Evolutionary conservation across 2,113 vertebrate species (phyloP).

Genomic region (Melospiza melodia): DNA sequence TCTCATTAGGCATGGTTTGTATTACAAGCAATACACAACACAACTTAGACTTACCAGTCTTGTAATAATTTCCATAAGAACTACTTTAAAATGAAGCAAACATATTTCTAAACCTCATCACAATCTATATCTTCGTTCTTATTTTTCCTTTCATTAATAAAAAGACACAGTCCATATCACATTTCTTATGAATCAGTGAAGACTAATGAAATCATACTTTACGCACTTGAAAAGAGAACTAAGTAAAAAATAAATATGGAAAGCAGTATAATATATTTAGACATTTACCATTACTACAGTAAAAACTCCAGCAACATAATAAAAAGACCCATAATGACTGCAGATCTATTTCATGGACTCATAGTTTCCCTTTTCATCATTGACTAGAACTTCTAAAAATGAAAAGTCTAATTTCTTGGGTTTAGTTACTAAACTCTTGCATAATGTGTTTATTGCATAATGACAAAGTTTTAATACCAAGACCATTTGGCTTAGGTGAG

Average conservation of each 20-base stretch:
- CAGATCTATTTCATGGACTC: not conserved
- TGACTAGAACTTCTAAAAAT: not conserved
- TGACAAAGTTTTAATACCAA: slow-evolving; percentile 8
- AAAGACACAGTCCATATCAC: not conserved
- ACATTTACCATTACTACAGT: not conserved
- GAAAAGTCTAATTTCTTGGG: not conserved
- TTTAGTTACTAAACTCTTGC: not conserved
- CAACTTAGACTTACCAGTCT: not conserved
- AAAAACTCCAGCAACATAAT: not conserved
- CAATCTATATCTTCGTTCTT: not conserved
- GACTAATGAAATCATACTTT: not conserved
- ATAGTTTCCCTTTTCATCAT: not conserved
- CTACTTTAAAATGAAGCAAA: not conserved
- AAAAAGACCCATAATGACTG: not conserved
- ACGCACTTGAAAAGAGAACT: not conserved
- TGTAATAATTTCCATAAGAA: not conserved
- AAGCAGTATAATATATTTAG: not conserved
- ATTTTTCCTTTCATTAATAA: slow-evolving; percentile 19
- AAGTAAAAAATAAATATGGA: not conserved
- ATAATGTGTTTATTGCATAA: not conserved
- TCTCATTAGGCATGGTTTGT: not conserved
- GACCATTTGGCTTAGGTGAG: not conserved
- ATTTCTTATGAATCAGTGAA: slow-evolving; percentile 14
- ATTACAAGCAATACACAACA: not conserved
- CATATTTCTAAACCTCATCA: slow-evolving; percentile 1